Evolutionary conservation across 2,888 invertebrate species (phyloP).

Genomic region (Diadegma fenestrale): DNA sequence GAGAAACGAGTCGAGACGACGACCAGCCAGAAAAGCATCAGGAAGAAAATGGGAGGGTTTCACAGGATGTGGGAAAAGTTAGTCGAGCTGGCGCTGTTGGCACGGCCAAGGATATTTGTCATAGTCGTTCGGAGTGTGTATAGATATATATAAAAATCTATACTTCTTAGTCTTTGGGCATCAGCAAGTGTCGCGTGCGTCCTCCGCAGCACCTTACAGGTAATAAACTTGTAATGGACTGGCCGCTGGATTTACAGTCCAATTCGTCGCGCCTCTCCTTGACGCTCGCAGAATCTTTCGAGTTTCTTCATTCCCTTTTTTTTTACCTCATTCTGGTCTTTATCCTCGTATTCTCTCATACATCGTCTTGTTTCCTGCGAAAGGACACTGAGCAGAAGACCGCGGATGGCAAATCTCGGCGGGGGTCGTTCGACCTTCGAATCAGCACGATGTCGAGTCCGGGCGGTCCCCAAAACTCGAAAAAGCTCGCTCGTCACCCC

Average conservation of each 20-base stretch:
- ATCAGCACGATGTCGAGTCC: conserved; percentile 54
- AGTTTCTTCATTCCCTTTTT: conserved; percentile 39
- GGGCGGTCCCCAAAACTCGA: conserved; percentile 33
- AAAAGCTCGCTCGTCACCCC: conserved; percentile 41
- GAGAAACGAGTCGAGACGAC: conserved; percentile 26
- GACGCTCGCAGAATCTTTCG: conserved; percentile 58
- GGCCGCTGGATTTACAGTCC: conserved; percentile 77
- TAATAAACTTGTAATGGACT: conserved; percentile 81
- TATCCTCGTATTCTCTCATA: conserved; percentile 33
- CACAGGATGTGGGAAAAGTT: conserved; percentile 57
- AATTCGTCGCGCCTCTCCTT: conserved; percentile 73
- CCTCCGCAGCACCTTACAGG: conserved; percentile 74
- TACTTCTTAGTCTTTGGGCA: conserved; percentile 19
- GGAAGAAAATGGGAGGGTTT: conserved; percentile 13
- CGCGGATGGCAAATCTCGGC: conserved; percentile 58
- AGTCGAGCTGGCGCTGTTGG: conserved; percentile 30
- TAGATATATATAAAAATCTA: not conserved
- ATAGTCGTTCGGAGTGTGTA: conserved; percentile 1
- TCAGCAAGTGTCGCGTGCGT: conserved; percentile 77
- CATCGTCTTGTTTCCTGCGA: conserved; percentile 46
- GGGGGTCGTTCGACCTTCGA: conserved; percentile 66
- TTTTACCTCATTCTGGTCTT: conserved; percentile 45
- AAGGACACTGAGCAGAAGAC: conserved; percentile 50
- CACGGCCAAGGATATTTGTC: conserved; percentile 17
- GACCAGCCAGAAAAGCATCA: not conserved